Evolutionary conservation across 2,888 invertebrate genomes (phyloP).

Genomic region (Lycia hirtaria): DNA sequence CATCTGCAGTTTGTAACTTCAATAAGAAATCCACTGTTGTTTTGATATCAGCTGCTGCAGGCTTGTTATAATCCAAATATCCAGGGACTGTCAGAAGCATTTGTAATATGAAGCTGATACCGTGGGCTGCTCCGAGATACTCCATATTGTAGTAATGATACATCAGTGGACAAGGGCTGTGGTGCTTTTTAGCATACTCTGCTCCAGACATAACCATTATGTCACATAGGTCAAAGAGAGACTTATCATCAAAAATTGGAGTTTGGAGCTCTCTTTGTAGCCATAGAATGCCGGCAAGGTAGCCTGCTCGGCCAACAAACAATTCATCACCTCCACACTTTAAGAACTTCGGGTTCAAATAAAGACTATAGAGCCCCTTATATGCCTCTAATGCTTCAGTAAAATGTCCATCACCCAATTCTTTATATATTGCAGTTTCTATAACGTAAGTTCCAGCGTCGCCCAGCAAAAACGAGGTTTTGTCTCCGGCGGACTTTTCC

Average conservation of each 20-base stretch:
- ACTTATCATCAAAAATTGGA: constrained; percentile 69
- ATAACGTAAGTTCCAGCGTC: constrained; percentile 91
- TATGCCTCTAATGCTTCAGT: constrained; percentile 65
- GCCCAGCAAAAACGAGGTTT: constrained; percentile 91
- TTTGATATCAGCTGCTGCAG: constrained; percentile 86
- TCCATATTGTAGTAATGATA: constrained; percentile 90
- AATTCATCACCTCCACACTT: constrained; percentile 92
- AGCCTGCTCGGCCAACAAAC: constrained; percentile 94
- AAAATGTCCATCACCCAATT: constrained; percentile 72
- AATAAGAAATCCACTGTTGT: constrained; percentile 88
- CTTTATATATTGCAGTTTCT: constrained; percentile 86
- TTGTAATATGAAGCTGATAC: constrained; percentile 83
- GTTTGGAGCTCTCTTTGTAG: constrained; percentile 84
- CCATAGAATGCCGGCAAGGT: constrained; percentile 91
- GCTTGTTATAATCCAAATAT: constrained; percentile 82
- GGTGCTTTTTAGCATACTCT: constrained; percentile 86
- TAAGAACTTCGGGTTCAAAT: constrained; percentile 79
- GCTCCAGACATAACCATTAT: constrained; percentile 90
- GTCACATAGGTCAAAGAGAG: constrained; percentile 88
- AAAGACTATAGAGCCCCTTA: constrained; percentile 67
- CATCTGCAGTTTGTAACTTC: constrained; percentile 88
- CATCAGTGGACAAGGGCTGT: constrained; percentile 89
- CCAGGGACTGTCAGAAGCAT: constrained; percentile 81
- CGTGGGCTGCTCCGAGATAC: constrained; percentile 90
- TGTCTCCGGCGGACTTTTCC: constrained; percentile 84